Percentiles rank a stretch among this genome's conserved stretches.
Evolutionary conservation across 1,140 invertebrate species (phyloP).

Genomic region (Eriocheir sinensis): DNA sequence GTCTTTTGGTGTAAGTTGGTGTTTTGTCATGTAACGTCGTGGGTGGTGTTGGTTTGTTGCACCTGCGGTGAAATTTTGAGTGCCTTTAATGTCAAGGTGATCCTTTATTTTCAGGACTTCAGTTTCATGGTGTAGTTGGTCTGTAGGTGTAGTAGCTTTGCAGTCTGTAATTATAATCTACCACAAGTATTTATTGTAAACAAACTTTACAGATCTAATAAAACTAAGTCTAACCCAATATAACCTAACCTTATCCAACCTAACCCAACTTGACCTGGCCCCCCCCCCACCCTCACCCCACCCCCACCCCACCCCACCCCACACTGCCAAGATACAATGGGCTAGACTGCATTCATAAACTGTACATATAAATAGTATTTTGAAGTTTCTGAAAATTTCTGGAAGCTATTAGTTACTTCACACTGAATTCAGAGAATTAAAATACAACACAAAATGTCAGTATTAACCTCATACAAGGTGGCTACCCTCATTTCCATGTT

Average conservation of each 20-base stretch:
- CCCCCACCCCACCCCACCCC: too few species aligned
- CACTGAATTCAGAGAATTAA: too few species aligned
- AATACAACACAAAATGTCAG: too few species aligned
- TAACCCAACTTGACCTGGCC: constrained; percentile 23
- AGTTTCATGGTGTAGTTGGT: background rate
- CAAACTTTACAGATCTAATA: too few species aligned
- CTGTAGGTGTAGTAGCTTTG: background rate
- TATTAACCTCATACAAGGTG: too few species aligned
- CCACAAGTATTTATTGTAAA: background rate
- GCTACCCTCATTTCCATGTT: background rate
- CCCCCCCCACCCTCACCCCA: too few species aligned
- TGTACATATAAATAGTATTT: too few species aligned
- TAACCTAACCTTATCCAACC: background rate
- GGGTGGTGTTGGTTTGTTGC: background rate
- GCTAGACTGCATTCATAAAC: too few species aligned
- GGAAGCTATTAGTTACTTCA: too few species aligned
- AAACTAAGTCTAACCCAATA: too few species aligned
- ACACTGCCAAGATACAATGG: too few species aligned
- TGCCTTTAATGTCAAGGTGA: background rate
- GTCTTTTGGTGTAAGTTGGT: background rate
- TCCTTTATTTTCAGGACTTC: background rate
- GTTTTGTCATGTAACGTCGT: background rate
- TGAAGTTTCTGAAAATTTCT: too few species aligned
- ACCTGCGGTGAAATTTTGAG: background rate
- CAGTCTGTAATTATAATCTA: background rate